A percentile compares a stretch with the other conserved stretches of the same genome.
phyloP scores from a whole-genome alignment of 2,797 vertebrate species.

The Echeneis naucrates region DNA sequence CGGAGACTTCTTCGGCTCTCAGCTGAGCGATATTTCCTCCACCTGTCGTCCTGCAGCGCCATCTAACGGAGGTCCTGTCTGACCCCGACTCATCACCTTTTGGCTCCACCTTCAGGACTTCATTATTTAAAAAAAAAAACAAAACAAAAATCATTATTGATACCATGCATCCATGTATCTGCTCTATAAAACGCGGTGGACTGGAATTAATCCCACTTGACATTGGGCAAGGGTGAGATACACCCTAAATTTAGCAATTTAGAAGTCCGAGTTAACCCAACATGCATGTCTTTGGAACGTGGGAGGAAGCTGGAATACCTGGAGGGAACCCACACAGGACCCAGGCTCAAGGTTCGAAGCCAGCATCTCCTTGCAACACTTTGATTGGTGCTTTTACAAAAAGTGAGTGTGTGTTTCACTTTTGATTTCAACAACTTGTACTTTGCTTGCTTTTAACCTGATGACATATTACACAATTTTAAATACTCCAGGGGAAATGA shows the following conservation, averaged over 20 bases:
- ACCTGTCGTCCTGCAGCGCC: conserved; percentile 10
- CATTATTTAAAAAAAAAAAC: neutral
- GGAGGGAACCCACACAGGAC: too few species aligned
- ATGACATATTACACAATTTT: neutral
- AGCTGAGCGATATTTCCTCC: neutral
- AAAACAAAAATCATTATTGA: too few species aligned
- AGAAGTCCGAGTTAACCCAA: too few species aligned
- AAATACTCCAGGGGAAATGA: neutral
- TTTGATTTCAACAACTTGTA: neutral
- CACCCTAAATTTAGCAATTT: too few species aligned
- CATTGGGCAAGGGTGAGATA: too few species aligned
- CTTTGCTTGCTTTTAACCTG: neutral
- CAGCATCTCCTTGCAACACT: too few species aligned
- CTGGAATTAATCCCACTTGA: too few species aligned
- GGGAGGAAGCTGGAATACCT: too few species aligned
- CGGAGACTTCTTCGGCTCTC: conserved; percentile 54
- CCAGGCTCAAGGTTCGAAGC: too few species aligned
- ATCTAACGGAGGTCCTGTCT: conserved; percentile 5
- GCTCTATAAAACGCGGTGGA: too few species aligned
- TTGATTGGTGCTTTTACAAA: neutral
- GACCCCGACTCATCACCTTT: neutral
- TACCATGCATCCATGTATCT: too few species aligned
- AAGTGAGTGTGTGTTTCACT: neutral
- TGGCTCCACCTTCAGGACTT: conserved; percentile 35
- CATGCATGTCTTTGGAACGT: too few species aligned